These are phyloP conservation scores for Frankliniella intonsa DNA, from an alignment of 2,888 invertebrate genomes.

Conservation along the genomic window DNA sequence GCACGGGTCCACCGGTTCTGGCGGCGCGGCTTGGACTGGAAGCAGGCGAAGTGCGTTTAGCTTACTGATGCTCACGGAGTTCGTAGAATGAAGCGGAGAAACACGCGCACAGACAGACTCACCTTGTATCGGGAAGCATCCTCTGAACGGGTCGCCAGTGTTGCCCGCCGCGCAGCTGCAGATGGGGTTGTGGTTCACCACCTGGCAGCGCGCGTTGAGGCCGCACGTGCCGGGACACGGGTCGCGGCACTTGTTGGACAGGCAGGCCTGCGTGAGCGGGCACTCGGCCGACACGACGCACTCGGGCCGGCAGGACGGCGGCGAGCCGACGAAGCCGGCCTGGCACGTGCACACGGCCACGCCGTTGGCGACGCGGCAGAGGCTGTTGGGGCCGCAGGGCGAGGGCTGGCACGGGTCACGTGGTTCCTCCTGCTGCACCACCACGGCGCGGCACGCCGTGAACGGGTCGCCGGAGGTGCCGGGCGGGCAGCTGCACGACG, in stretches of 20 bases:
- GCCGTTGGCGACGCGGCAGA: slow-evolving; percentile 58
- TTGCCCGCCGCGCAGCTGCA: slow-evolving; percentile 60
- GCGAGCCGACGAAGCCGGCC: slow-evolving; percentile 64
- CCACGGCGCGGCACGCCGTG: slow-evolving; percentile 46
- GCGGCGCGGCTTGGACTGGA: slow-evolving; percentile 40
- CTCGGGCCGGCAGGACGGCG: slow-evolving; percentile 60
- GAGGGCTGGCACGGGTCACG: slow-evolving; percentile 52
- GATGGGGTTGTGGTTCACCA: slow-evolving; percentile 64
- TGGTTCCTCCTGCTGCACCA: slow-evolving; percentile 15
- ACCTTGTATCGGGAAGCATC: slow-evolving; percentile 56
- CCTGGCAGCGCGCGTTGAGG: slow-evolving; percentile 57
- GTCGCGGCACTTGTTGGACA: slow-evolving; percentile 58
- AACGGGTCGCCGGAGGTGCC: slow-evolving; percentile 58
- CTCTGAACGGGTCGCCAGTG: slow-evolving; percentile 61
- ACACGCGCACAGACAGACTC: not conserved
- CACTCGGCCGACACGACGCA: slow-evolving; percentile 63
- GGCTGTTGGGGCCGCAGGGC: slow-evolving; percentile 68
- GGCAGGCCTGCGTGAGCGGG: slow-evolving; percentile 61
- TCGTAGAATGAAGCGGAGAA: not conserved
- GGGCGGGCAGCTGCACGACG: slow-evolving; percentile 55
- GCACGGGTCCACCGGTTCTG: slow-evolving; percentile 54
- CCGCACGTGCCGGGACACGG: slow-evolving; percentile 65
- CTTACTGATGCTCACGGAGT: not conserved
- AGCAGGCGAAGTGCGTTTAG: not conserved
- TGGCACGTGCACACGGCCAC: slow-evolving; percentile 67